These are phyloP conservation scores for Chascanopsetta lugubris DNA, from an alignment of 2,113 vertebrate species.

Conservation along the genomic window DNA sequence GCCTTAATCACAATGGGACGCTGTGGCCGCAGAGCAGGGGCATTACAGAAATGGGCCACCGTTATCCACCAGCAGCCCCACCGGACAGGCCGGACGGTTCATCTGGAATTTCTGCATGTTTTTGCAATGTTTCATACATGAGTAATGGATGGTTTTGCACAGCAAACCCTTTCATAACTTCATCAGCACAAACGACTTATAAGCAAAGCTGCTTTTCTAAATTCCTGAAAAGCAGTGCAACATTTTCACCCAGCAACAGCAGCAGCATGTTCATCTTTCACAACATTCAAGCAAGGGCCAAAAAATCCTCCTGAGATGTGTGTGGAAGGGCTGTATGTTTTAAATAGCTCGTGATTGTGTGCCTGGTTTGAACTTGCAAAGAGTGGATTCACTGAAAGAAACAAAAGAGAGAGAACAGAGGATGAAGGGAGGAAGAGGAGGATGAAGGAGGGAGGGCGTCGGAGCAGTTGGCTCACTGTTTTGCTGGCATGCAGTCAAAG, in stretches of 20 bases:
- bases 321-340: slow-evolving; percentile 10
- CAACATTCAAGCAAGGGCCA: slow-evolving; percentile 6
- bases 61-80: slow-evolving; percentile 53
- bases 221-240: slow-evolving; percentile 63
- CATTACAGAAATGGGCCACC: slow-evolving; percentile 71
- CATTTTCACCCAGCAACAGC: slow-evolving; percentile 16
- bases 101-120: neutral
- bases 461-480: slow-evolving; percentile 50
- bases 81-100: slow-evolving; percentile 18
- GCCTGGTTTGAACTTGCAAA: slow-evolving; percentile 34
- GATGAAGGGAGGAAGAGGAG: slow-evolving; percentile 4
- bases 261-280: slow-evolving; percentile 12
- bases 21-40: slow-evolving; percentile 61
- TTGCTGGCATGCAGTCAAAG: slow-evolving; percentile 44
- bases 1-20: slow-evolving; percentile 76
- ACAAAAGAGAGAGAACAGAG: slow-evolving; percentile 3
- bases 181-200: slow-evolving; percentile 16
- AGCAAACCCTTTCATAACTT: neutral
- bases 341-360: slow-evolving; percentile 46
- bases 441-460: slow-evolving; percentile 11
- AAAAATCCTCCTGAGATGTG: slow-evolving; percentile 52
- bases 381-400: slow-evolving; percentile 37
- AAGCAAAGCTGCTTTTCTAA: slow-evolving; percentile 52
- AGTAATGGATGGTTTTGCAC: no score
- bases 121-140: neutral